Evolutionary conservation across 2,797 vertebrate species (phyloP), one percentile per base, ranked within the genome.

Genomic region (Phoeniculus purpureus): DNA sequence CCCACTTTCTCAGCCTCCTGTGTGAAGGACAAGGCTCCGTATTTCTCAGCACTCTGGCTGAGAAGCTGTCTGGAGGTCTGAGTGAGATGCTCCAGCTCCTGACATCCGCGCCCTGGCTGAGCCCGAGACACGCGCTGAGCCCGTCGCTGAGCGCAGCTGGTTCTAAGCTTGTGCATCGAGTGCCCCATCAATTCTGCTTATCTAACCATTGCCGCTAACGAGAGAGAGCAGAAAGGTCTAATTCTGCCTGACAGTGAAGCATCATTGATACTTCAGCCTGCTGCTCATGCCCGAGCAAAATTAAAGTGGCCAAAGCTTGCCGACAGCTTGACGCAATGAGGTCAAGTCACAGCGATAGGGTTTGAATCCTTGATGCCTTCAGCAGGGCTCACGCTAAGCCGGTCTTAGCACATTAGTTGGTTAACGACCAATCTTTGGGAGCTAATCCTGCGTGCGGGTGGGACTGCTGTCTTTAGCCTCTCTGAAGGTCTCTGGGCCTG

Each of bases 271-370:
- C 95, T 85, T 81, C 90, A 92, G 81, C 85, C 89, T 87, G 87
- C 89, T 83, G 85, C 76, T 89, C 64, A 48, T 56, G 56, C 27
- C 54, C 81, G 81, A 90, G 84, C 79, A 80, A 94, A 96, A 96
- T 95, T 93, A 91, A 95, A 93, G 93, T 89, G 93, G 94, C 91
- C 94, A 56, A 79, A 96, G 85, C 45, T 1, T 32, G 43, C 10
- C 50, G 85, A 91, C 32, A 50, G 91, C 61, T 95, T 90, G 94
- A 95, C 95, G 90, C 92, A 96, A 96, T 94, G 95, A 94, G 96
- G 96, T 84, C 95, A 84, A 90, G 52, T 84, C 9, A 22, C 87
- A 52, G 76, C 43, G 85, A 94, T 0, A 52, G 79, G 61, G 19
- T 31, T 89, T 21, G 18, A 94, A 77, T 90, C 74, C 60, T 50